These are phyloP conservation scores for Characodon lateralis DNA, from an alignment of 2,797 vertebrate species.

Conservation along the genomic window DNA sequence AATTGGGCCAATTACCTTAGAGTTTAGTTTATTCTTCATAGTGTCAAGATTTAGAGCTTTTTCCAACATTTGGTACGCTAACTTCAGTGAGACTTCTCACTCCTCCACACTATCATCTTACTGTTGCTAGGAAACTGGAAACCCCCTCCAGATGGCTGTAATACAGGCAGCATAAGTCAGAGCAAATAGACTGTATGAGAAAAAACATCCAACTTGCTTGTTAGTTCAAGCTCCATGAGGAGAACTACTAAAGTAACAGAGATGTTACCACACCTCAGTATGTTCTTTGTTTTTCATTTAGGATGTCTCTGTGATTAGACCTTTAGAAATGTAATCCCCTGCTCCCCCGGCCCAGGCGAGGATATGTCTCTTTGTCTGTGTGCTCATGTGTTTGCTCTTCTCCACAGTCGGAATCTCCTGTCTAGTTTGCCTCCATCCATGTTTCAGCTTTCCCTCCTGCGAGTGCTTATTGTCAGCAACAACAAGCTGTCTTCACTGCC, in stretches of 20 bases:
- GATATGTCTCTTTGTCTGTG: background rate
- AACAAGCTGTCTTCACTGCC: slow-evolving; percentile 90
- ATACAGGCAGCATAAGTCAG: slow-evolving; percentile 4
- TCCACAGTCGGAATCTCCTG: slow-evolving; percentile 89
- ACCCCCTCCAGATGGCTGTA: slow-evolving; percentile 36
- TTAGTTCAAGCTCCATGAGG: background rate
- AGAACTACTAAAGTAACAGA: background rate
- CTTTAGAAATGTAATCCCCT: background rate
- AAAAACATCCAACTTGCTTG: background rate
- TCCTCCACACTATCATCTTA: slow-evolving; percentile 27
- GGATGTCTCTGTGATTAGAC: background rate
- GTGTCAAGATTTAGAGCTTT: background rate
- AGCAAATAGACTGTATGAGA: slow-evolving; percentile 12
- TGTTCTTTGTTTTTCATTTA: background rate
- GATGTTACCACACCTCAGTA: background rate
- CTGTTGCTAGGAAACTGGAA: slow-evolving; percentile 61
- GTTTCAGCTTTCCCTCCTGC: slow-evolving; percentile 89
- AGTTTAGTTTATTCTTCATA: slow-evolving; percentile 18
- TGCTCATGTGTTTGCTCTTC: background rate
- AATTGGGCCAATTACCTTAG: background rate
- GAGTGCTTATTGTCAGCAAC: slow-evolving; percentile 92
- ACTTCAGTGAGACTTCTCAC: slow-evolving; percentile 2
- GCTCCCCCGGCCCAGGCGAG: background rate
- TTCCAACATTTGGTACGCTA: slow-evolving; percentile 4
- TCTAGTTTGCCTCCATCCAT: slow-evolving; percentile 85